phyloP scores from a whole-genome alignment of 2,888 invertebrate genomes.

The Eilema caniola region DNA sequence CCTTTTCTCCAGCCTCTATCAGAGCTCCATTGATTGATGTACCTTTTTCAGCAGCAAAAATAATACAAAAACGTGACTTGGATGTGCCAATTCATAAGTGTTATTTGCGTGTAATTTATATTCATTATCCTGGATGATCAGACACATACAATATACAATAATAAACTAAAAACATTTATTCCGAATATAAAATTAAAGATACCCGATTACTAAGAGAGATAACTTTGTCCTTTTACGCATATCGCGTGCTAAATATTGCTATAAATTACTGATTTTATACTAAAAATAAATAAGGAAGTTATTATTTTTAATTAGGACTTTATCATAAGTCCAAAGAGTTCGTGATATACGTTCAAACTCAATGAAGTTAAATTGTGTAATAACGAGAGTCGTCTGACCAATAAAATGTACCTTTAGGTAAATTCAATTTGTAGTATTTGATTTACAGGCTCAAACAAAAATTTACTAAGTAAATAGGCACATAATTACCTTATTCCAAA shows the following conservation, averaged over 20 bases:
- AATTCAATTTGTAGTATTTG: neutral
- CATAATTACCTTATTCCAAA: too few relatives aligned
- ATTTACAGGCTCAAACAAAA: neutral
- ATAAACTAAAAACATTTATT: neutral
- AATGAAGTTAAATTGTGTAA: neutral
- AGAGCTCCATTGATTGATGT: slow-evolving; percentile 27
- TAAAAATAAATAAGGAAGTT: neutral
- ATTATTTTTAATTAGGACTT: neutral
- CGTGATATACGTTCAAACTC: too few relatives aligned
- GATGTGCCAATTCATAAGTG: slow-evolving; percentile 74
- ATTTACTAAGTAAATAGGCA: neutral
- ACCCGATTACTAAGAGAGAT: neutral
- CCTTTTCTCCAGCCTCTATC: slow-evolving; percentile 29
- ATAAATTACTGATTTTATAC: neutral
- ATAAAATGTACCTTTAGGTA: neutral
- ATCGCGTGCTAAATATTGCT: neutral
- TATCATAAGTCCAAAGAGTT: neutral
- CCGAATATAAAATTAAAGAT: slow-evolving; percentile 2
- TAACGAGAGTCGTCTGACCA: neutral
- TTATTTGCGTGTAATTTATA: slow-evolving; percentile 53
- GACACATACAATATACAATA: slow-evolving; percentile 12
- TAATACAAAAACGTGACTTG: slow-evolving; percentile 75
- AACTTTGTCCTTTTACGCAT: neutral
- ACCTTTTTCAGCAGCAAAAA: slow-evolving; percentile 70
- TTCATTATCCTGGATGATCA: slow-evolving; percentile 46